Base-by-base conservation (phyloP, 2,888 invertebrate genomes). In the Schizaphis graminum region DNA sequence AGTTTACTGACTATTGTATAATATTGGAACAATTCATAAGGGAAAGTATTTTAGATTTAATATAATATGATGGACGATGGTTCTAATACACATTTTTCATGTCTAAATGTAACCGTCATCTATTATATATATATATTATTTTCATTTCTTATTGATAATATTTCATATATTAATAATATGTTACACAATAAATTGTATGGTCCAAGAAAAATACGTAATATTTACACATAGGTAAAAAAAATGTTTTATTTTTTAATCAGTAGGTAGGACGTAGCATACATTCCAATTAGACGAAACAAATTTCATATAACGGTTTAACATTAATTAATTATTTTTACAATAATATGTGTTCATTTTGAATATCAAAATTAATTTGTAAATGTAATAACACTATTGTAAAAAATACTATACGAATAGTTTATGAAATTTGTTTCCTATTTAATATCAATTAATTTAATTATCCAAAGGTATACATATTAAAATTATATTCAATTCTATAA, bases 1-100 rank as follows among this genome's bases (percentile, higher is more conserved):
- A 86, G 85, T 94, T 91, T 91, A 94, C 94, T 28, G 85, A 90
- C 90, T 86, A 67, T 94, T 94, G 90, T 94, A 86, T 94, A 91
- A 94, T 91, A 61, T 91, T 57, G 89, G 94, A 91, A 94, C 94
- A 94, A 90, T 94, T 90, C 86, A 86, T 24, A 11, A 85, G 94
- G 94, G 94, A 94, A 94, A 94, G 94, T 94, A 94, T 94, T 86
- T 91, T 49, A 61, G 49, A 88, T 67, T 67, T 35, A 67, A 67
- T 67, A 67, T 35, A 35, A 21, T 35, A 35, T 21, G 16, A 89
- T 56, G 84, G 56, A 41, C 85, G 84, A 35, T 86, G 47, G 61
- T 67, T 86, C 86, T 28, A 49, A 90, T 91, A 91, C n/a, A 85
- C 49, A 91, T 86, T 91, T 90, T 57, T 94, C 49, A 91, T 86